Evolutionary conservation across 2,113 vertebrate genomes (phyloP), one percentile per base, ranked within the genome.

Genomic region (Cebidichthys violaceus): DNA sequence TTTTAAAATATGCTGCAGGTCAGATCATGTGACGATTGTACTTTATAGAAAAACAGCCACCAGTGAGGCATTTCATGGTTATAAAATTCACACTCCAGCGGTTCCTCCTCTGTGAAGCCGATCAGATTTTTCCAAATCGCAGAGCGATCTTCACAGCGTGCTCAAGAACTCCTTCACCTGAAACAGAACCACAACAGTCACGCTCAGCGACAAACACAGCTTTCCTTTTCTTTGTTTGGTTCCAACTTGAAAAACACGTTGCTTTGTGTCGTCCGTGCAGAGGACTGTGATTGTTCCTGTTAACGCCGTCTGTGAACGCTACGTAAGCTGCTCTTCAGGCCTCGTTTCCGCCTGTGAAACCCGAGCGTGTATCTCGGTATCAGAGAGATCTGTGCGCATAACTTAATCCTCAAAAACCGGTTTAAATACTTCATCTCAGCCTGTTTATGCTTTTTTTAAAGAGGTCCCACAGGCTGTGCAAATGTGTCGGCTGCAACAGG

Each of bases 131-230:
- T 50, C 50, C n/a, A n/a, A 77, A 6, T 57, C 65, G 33, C 7
- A 22, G 10, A 3, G 13, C 7, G 35, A 39, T 2, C 10, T 54
- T 91, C 9, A 95, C 61, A 95, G 75, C 1, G 84, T 91, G 83
- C 75, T 92, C 75, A 95, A 47, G 83, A 95, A 94, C 77, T 94
- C 94, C 57, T 94, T 94, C 54, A 95, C 94, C 95, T 95, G 81
- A 54, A 89, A 79, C 10, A 29, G 11, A 69, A 47, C 1, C 7
- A 64, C 24, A 83, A n/a, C 22, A 17, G 27, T 3, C 0, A 3
- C 31, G 7, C 4, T 2, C 11, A 6, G 22, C 9, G 39, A 11
- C 15, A 29, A 20, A 39, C 45, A 52, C 0, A 7, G 33, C 31
- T 29, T 31, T 37, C 1, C 6, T 5, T 17, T 9, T 17, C 20